Evolutionary conservation across 2,113 vertebrate genomes (phyloP).

Genomic region (Salvelinus sp.): DNA sequence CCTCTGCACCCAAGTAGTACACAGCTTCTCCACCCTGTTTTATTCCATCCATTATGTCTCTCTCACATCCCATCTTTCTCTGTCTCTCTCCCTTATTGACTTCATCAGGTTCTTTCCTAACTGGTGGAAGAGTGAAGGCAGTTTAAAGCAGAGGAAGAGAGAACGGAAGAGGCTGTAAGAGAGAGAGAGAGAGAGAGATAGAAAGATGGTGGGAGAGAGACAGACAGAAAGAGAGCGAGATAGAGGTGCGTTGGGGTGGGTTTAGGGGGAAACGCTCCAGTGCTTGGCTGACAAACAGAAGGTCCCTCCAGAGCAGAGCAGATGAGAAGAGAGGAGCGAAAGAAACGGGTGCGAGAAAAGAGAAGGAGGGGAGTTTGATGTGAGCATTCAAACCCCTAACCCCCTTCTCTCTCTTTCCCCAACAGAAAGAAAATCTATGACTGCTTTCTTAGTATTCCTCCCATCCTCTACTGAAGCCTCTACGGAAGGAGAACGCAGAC

Average conservation of each 20-base stretch:
- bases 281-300: slow-evolving; percentile 80
- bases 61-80: slow-evolving; percentile 3
- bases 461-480: slow-evolving; percentile 67
- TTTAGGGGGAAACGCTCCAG: slow-evolving; percentile 71
- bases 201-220: slow-evolving; percentile 25
- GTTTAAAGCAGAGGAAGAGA: not conserved
- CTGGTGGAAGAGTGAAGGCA: slow-evolving; percentile 12
- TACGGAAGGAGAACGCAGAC: slow-evolving; percentile 66
- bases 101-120: slow-evolving; percentile 51
- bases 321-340: slow-evolving; percentile 54
- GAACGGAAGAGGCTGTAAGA: not conserved
- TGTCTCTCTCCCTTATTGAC: slow-evolving; percentile 32
- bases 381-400: slow-evolving; percentile 62
- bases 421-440: slow-evolving; percentile 77
- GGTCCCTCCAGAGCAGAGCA: slow-evolving; percentile 72
- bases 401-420: slow-evolving; percentile 36
- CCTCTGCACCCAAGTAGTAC: slow-evolving; percentile 16
- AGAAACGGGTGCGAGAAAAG: slow-evolving; percentile 49
- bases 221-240: slow-evolving; percentile 40
- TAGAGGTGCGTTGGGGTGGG: slow-evolving; percentile 47
- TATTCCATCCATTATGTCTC: slow-evolving; percentile 23
- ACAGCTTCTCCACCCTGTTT: slow-evolving; percentile 18
- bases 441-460: slow-evolving; percentile 77
- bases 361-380: slow-evolving; percentile 75
- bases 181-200: slow-evolving; percentile 23